Conservation (phyloP, 2,113 vertebrate genomes). For the Haemorhous mexicanus region DNA sequence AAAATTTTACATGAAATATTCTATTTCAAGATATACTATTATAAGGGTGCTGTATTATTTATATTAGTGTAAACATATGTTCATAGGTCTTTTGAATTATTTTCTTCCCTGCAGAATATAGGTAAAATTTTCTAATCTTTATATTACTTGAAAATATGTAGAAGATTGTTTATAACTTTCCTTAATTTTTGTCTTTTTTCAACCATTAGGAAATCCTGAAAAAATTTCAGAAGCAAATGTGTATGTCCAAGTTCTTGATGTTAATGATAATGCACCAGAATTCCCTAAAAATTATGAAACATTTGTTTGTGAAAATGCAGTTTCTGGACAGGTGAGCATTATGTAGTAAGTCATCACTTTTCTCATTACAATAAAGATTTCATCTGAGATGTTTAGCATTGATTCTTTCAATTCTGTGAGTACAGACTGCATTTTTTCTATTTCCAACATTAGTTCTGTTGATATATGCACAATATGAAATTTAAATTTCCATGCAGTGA, state of each 20-base stretch:
- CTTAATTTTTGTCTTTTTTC: constrained; percentile 3
- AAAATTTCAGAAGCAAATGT: constrained; percentile 80
- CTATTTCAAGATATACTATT: not conserved
- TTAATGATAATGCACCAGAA: constrained; percentile 90
- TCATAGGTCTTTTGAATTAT: not conserved
- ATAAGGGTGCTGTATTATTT: not conserved
- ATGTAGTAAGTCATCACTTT: not conserved
- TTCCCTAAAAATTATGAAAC: constrained; percentile 84
- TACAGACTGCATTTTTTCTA: not conserved
- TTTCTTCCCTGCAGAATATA: not conserved
- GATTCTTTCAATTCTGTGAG: not conserved
- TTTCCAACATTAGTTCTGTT: not conserved
- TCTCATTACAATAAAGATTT: not conserved
- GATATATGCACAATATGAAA: not conserved
- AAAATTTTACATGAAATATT: not conserved
- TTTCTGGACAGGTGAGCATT: constrained; percentile 81
- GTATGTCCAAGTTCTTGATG: constrained; percentile 85
- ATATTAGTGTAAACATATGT: not conserved
- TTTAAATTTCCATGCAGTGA: not conserved
- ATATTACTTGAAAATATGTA: not conserved
- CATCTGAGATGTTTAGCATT: not conserved
- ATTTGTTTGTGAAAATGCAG: constrained; percentile 90
- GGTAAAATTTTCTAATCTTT: not conserved
- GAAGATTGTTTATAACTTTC: not conserved
- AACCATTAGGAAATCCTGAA: constrained; percentile 75